These are phyloP conservation scores for Scomber colias DNA, from an alignment of 2,113 vertebrate species.

Conservation along the genomic window DNA sequence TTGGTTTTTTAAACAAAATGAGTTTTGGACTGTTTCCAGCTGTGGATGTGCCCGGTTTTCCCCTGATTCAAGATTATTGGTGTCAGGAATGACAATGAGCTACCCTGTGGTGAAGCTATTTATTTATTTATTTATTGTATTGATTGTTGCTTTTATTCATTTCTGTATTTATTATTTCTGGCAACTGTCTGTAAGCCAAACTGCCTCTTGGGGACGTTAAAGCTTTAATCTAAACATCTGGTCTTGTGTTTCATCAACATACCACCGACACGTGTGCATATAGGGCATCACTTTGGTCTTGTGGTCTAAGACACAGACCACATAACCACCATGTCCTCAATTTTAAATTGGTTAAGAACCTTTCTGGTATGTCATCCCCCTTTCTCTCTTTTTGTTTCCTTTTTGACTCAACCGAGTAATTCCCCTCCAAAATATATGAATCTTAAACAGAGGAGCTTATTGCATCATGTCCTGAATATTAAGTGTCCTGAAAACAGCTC, in stretches of 20 bases:
- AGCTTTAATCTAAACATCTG: not conserved
- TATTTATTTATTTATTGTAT: no score
- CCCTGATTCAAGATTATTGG: no score
- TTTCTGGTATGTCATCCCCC: not conserved
- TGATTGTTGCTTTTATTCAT: no score
- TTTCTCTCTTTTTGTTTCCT: not conserved
- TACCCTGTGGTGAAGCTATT: no score
- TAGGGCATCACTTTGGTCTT: not conserved
- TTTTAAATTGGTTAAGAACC: not conserved
- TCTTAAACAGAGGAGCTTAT: not conserved
- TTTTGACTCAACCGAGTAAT: not conserved
- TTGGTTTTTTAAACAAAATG: no score
- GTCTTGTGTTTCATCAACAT: not conserved
- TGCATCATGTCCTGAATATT: not conserved
- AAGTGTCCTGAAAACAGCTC: no score
- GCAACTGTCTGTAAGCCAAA: no score
- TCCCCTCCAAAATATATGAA: not conserved
- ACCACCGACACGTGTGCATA: not conserved
- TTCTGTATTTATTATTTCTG: no score
- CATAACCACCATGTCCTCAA: conserved; percentile 11
- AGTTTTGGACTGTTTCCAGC: no score
- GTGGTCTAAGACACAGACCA: not conserved
- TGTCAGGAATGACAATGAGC: no score
- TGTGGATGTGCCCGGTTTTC: no score
- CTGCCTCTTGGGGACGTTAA: no score